A percentile compares a stretch with the other conserved stretches of the same genome.
phyloP scores from a whole-genome alignment of 1,140 invertebrate genomes.

The Drosophila setifemur region DNA sequence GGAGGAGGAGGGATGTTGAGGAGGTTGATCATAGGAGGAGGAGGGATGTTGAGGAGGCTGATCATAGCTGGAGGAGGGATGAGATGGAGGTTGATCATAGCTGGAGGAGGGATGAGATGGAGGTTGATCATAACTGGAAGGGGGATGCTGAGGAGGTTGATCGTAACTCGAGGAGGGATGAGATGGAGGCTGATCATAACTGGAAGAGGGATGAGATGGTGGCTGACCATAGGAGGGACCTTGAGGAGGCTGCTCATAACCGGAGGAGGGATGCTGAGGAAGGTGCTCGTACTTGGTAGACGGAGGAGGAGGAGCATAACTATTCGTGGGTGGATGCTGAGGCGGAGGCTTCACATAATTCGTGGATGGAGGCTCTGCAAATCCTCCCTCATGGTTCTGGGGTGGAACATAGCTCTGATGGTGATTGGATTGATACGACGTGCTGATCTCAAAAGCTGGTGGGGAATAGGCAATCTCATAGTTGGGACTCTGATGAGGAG shows the following conservation, averaged over 20 bases:
- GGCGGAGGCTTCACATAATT: slow-evolving; percentile 14
- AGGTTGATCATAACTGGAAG: not conserved
- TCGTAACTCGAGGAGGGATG: not conserved
- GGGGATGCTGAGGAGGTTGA: not conserved
- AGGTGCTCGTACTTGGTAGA: not conserved
- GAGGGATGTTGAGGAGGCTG: slow-evolving; percentile 11
- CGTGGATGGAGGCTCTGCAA: slow-evolving; percentile 11
- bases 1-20: slow-evolving; percentile 1
- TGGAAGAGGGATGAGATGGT: not conserved
- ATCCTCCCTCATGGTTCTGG: not conserved
- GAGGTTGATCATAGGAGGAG: slow-evolving; percentile 1
- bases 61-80: not conserved
- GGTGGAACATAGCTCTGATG: slow-evolving; percentile 41
- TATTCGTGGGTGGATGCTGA: not conserved
- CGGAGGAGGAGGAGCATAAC: slow-evolving; percentile 16
- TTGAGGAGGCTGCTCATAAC: slow-evolving; percentile 4
- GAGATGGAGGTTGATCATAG: not conserved
- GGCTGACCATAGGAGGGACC: slow-evolving; percentile 8
- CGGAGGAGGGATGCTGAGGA: slow-evolving; percentile 3
- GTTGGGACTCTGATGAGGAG: slow-evolving; percentile 21
- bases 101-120: slow-evolving; percentile 1
- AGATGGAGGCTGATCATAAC: slow-evolving; percentile 1
- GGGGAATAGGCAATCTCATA: slow-evolving; percentile 70
- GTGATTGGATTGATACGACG: slow-evolving; percentile 43
- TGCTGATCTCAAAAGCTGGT: slow-evolving; percentile 69